Conservation (phyloP, 2,797 vertebrate species). For the Lutra lutra region DNA sequence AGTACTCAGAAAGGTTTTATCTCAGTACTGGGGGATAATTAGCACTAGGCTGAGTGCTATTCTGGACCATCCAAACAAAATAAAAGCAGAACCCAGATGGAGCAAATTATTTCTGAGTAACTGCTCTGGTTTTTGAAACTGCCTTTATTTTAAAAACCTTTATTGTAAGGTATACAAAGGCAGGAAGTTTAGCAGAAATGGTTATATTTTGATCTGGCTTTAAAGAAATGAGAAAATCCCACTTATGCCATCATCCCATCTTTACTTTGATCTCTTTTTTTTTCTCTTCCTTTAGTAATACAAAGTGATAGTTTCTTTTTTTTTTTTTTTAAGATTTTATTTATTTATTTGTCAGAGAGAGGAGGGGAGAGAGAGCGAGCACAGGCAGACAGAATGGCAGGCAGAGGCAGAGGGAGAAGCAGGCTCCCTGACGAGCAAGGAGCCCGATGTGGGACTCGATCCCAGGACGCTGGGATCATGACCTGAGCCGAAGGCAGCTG, state of each 20-base stretch:
- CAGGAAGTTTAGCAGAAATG: neutral
- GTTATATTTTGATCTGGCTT: neutral
- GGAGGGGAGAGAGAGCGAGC: no score
- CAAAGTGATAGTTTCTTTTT: constrained; percentile 90
- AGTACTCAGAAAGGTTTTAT: neutral
- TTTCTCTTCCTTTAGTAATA: constrained; percentile 85
- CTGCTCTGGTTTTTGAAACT: constrained; percentile 4
- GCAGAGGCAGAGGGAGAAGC: no score
- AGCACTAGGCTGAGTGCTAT: neutral
- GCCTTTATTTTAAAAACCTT: neutral
- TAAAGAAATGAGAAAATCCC: neutral
- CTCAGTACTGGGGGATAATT: neutral
- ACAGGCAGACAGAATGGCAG: no score
- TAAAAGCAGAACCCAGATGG: neutral
- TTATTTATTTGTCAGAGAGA: no score
- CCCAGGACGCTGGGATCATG: no score
- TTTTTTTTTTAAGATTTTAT: no score
- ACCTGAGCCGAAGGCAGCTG: no score
- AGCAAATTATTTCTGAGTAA: constrained; percentile 3
- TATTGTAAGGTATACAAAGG: neutral
- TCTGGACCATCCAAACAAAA: neutral
- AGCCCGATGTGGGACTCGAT: no score
- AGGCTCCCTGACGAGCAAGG: no score
- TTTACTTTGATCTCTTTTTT: constrained; percentile 17
- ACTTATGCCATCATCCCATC: neutral